Conservation (phyloP, 2,797 vertebrate species). For the Betta splendens region DNA sequence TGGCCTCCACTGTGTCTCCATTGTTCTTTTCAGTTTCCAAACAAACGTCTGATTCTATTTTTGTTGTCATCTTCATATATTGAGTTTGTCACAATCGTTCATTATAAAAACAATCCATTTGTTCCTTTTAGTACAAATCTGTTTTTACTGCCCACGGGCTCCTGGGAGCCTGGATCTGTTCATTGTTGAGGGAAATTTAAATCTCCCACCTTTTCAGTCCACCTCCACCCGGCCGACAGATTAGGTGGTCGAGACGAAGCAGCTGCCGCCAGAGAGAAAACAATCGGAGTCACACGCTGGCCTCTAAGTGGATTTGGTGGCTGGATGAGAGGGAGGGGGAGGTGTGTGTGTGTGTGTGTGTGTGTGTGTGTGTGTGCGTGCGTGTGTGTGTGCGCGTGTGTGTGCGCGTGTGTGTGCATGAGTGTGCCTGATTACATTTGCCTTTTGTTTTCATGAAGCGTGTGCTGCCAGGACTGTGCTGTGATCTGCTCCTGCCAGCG, state of each 20-base stretch:
- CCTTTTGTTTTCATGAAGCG: conserved; percentile 58
- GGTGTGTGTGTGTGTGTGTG: conserved; percentile 36
- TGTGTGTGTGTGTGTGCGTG: conserved; percentile 25
- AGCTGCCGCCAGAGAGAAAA: conserved; percentile 68
- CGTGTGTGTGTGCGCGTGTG: too few species aligned
- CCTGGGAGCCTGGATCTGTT: conserved; percentile 3
- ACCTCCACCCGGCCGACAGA: conserved; percentile 54
- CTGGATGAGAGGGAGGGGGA: conserved; percentile 34
- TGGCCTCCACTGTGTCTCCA: too few species aligned
- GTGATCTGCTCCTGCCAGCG: conserved; percentile 13
- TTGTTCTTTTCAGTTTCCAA: neutral
- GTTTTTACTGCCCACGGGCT: neutral
- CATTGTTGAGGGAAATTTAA: conserved; percentile 40
- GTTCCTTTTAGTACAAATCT: neutral
- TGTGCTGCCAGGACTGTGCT: conserved; percentile 15
- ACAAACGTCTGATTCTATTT: neutral
- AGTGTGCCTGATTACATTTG: conserved; percentile 40
- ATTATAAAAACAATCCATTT: neutral
- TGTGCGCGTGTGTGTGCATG: conserved; percentile 25
- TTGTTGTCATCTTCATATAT: neutral
- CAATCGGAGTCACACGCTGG: conserved; percentile 65
- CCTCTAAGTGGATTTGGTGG: conserved; percentile 74
- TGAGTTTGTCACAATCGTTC: neutral
- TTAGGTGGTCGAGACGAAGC: conserved; percentile 62
- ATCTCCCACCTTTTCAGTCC: conserved; percentile 37